Base-by-base conservation (phyloP, 2,113 vertebrate species). In the Uria lomvia region DNA sequence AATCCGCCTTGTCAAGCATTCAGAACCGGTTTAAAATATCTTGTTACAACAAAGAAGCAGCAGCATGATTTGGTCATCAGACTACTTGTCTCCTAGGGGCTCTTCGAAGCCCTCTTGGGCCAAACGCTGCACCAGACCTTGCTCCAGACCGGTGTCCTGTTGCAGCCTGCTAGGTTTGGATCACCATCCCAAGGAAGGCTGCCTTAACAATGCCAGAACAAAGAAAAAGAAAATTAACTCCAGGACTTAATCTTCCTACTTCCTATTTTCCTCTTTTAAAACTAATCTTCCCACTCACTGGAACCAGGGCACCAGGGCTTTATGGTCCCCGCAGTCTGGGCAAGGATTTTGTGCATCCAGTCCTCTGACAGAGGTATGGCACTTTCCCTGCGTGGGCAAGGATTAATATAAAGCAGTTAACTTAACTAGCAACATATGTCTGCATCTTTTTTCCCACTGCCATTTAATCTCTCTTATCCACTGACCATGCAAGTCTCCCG, bases 381-480 rank as follows among this genome's bases (percentile, higher is more conserved):
- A 65, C 79, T 85, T 81, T 79, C 66, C 36, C 60, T 73, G 18
- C 7, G 17, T 6, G 10, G 86, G 36, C 67, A 84, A 83, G 73
- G 92, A 95, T 96, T 95, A 94, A 92, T 76, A 88, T 70, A 91
- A 95, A 96, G 71, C 2, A 0, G 92, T 94, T 95, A 95, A 92
- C 91, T 93, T 96, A 96, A 95, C 91, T 88, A 93, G 84, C 93
- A 96, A 90, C 94, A 94, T 96, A 95, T 88, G 93, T 90, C 94
- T 95, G 84, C 81, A 88, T 91, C 89, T 74, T 91, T 97, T 95
- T 90, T 65, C 89, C 86, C 74, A 67, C 43, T 91, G 92, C 55
- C 58, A 77, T 95, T 94, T 95, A 96, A 95, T 95, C 91, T 97
- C 92, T 90, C 73, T 95, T 92, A 96, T 95, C 95, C 92, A 92